Evolutionary conservation across 2,113 vertebrate species (phyloP).

Genomic region (Myiagra hebetior): DNA sequence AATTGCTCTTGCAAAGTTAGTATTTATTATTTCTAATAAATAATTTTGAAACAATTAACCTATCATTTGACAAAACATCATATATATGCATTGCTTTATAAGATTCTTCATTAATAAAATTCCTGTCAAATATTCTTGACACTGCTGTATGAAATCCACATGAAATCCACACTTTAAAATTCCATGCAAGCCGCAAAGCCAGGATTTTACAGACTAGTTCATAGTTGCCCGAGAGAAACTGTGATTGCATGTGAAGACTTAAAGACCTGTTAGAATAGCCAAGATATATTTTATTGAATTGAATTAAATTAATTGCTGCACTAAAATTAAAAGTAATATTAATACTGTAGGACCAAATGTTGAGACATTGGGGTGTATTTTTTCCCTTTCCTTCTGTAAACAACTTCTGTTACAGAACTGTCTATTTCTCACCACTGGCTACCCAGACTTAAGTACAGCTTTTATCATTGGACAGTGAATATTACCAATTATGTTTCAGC

Average conservation of each 20-base stretch:
- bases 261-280: neutral
- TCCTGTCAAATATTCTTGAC: neutral
- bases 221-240: neutral
- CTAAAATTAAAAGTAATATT: neutral
- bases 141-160: neutral
- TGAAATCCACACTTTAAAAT: neutral
- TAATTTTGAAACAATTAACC: neutral
- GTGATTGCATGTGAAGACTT: neutral
- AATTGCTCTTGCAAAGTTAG: neutral
- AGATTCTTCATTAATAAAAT: neutral
- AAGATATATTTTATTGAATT: neutral
- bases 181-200: neutral
- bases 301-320: neutral
- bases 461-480: neutral
- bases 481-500: neutral
- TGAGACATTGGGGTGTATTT: accelerated
- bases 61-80: neutral
- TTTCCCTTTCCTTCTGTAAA: neutral
- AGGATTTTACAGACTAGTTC: neutral
- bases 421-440: neutral
- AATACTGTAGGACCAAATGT: neutral
- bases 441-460: neutral
- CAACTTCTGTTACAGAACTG: neutral
- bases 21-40: neutral
- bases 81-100: neutral